Evolutionary conservation across 2,888 invertebrate genomes (phyloP), one percentile per base, ranked within the genome.

Genomic region (Aradus depressus): DNA sequence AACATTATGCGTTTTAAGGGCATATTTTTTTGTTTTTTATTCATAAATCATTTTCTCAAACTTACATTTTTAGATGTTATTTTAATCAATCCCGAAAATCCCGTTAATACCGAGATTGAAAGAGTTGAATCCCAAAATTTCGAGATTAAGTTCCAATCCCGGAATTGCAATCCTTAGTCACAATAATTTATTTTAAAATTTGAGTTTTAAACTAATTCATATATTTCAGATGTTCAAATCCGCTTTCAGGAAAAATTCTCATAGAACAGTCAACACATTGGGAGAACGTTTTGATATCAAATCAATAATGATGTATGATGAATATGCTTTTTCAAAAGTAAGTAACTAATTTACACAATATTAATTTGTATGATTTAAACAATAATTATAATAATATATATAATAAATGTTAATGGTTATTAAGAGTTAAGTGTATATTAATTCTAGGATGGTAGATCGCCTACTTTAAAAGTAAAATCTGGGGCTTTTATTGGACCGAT

Each of bases 241-340:
- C 10, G 61, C 63, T 23, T 63, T 63, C 55, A 51, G 52, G 8
- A 61, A 60, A 43, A 59, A 61, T 47, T 57, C 55, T 35, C 8
- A 44, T 1, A 26, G 44, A n/a, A 48, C 53, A 38, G 62, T 63
- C 1, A 56, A 61, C 45, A 57, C 58, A 3, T 58, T 64, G 10
- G 62, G 61, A 8, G 64, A 65, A 37, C 25, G 61, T 22, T 70
- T 70, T 57, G 70, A 70, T 53, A 69, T 68, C 60, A 64, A 63
- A 32, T 68, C 67, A 12, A 64, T 70, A n/a, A 70, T 70, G 70
- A 66, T 69, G 62, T 70, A 70, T 54, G 68, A 67, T 45, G 67
- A 68, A 28, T 67, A 66, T 43, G 70, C 70, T 10, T 71, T 71
- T 57, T 68, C 69, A 35, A 69, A 69, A 60, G 66, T 63, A 56